Conservation (phyloP, 2,888 invertebrate species). For the Leucania comma region DNA sequence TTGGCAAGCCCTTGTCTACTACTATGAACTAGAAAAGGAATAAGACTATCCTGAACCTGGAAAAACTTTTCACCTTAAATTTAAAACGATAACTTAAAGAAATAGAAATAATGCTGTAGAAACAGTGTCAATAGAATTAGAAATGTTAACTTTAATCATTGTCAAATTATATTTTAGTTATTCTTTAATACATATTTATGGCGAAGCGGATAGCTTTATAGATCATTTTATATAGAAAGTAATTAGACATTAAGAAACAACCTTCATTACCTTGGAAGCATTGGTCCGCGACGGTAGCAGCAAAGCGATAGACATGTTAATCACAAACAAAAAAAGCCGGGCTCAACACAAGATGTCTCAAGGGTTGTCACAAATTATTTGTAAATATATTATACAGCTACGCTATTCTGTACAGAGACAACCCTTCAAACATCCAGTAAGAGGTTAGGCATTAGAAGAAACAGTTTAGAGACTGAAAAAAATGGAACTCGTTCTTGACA, state of each 20-base stretch:
- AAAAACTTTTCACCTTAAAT: neutral
- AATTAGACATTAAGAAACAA: slow-evolving; percentile 74
- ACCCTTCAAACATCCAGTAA: slow-evolving; percentile 74
- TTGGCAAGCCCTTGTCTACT: slow-evolving; percentile 14
- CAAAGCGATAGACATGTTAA: slow-evolving; percentile 88
- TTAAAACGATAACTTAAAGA: neutral
- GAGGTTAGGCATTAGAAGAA: slow-evolving; percentile 75
- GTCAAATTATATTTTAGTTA: slow-evolving; percentile 39
- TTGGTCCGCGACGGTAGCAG: slow-evolving; percentile 87
- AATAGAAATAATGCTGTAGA: neutral
- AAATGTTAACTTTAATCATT: slow-evolving; percentile 25
- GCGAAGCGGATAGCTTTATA: slow-evolving; percentile 84
- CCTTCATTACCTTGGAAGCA: slow-evolving; percentile 87
- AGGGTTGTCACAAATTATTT: slow-evolving; percentile 72
- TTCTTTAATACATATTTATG: slow-evolving; percentile 70
- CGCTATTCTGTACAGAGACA: slow-evolving; percentile 63
- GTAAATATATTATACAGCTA: slow-evolving; percentile 52
- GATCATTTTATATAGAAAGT: slow-evolving; percentile 59
- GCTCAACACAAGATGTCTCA: slow-evolving; percentile 72
- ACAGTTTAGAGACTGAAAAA: slow-evolving; percentile 61
- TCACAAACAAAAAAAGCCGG: slow-evolving; percentile 87
- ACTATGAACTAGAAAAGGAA: neutral
- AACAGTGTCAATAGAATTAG: slow-evolving; percentile 26
- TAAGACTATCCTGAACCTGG: neutral
- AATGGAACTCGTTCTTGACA: slow-evolving; percentile 54